Evolutionary conservation across 1,140 invertebrate species (phyloP).

Genomic region (Heterodera schachtii): DNA sequence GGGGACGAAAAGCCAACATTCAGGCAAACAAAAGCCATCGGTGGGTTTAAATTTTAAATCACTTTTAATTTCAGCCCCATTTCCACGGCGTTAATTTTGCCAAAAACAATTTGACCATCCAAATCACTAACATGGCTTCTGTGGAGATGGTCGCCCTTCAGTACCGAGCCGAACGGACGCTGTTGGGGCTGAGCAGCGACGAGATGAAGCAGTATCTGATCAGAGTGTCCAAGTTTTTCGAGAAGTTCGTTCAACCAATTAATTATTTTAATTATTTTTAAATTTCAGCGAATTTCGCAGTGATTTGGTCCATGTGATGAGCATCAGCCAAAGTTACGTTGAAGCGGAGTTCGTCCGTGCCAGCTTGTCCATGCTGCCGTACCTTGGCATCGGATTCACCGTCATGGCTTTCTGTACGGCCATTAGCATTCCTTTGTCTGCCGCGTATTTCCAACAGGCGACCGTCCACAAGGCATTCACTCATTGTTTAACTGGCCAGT

Average conservation of each 20-base stretch:
- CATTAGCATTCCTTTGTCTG: constrained; percentile 38
- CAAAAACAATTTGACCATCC: background rate
- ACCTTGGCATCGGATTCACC: constrained; percentile 43
- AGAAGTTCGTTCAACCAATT: constrained; percentile 20
- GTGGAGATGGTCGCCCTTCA: constrained; percentile 47
- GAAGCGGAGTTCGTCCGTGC: constrained; percentile 37
- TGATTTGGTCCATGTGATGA: constrained; percentile 40
- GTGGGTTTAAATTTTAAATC: background rate
- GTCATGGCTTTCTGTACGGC: constrained; percentile 46
- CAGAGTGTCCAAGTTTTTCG: constrained; percentile 44
- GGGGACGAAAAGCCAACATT: constrained; percentile 48
- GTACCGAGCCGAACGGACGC: constrained; percentile 42
- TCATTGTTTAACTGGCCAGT: background rate
- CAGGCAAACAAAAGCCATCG: constrained; percentile 32
- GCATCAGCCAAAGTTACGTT: constrained; percentile 20
- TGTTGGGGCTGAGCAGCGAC: constrained; percentile 28
- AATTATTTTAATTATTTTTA: background rate
- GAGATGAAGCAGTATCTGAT: constrained; percentile 50
- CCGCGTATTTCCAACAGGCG: constrained; percentile 46
- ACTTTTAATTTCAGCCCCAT: constrained; percentile 38
- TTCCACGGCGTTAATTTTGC: constrained; percentile 55
- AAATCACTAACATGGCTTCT: constrained; percentile 31
- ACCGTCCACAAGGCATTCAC: constrained; percentile 46
- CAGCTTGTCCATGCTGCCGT: constrained; percentile 43
- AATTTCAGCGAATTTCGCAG: constrained; percentile 46